phyloP scores from a whole-genome alignment of 2,888 invertebrate genomes.

The Cinara cedri region DNA sequence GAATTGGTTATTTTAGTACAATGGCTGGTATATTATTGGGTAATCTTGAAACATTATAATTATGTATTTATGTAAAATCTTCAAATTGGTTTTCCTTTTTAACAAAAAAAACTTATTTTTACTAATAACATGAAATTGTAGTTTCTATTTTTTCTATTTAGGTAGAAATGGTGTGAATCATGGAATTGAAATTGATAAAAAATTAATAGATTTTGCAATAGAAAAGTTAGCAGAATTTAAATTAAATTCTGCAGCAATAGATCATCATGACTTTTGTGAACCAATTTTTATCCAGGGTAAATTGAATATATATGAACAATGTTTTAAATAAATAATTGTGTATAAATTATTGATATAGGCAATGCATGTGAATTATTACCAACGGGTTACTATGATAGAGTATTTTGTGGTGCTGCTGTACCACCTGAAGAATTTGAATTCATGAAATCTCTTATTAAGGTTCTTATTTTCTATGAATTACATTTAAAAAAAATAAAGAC shows the following conservation, averaged over 20 bases:
- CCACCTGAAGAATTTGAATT: slow-evolving; percentile 74
- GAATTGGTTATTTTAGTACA: slow-evolving; percentile 89
- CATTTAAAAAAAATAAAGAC: background rate
- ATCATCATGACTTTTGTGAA: slow-evolving; percentile 84
- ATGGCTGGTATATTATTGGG: slow-evolving; percentile 82
- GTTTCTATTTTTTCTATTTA: slow-evolving; percentile 61
- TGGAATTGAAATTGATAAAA: slow-evolving; percentile 79
- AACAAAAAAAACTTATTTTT: too few relatives aligned
- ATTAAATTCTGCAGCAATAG: slow-evolving; percentile 71
- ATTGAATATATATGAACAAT: too few relatives aligned
- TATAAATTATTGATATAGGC: slow-evolving; percentile 65
- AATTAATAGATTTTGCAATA: slow-evolving; percentile 76
- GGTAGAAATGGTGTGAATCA: slow-evolving; percentile 78
- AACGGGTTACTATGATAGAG: slow-evolving; percentile 77
- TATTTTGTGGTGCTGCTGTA: slow-evolving; percentile 88
- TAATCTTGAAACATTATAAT: slow-evolving; percentile 59
- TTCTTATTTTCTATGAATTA: slow-evolving; percentile 61
- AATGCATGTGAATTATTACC: slow-evolving; percentile 74
- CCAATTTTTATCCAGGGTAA: slow-evolving; percentile 77
- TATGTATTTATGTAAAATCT: background rate
- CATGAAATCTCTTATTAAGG: slow-evolving; percentile 77
- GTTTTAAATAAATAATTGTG: background rate
- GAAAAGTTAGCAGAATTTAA: slow-evolving; percentile 76
- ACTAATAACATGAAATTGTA: background rate
- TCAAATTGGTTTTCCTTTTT: background rate